Percentiles rank a stretch among this genome's conserved stretches.
Conservation (phyloP, 2,113 vertebrate genomes). For the Limanda limanda region DNA sequence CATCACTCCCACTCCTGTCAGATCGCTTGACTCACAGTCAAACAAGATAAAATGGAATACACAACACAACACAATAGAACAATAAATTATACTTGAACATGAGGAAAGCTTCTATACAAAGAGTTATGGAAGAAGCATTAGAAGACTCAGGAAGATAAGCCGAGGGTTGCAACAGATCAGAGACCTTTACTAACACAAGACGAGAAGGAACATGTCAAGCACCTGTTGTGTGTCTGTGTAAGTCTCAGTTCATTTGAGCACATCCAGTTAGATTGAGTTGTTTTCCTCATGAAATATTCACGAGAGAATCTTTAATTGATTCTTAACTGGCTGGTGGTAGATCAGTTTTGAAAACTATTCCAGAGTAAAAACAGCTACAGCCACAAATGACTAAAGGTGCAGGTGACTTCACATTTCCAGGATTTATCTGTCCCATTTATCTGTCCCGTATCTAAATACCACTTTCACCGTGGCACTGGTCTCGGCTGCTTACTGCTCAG, state of each 20-base stretch:
- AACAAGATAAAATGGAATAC: not conserved
- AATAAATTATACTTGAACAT: not conserved
- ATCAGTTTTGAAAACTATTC: not conserved
- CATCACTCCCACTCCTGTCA: not conserved
- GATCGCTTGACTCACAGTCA: not conserved
- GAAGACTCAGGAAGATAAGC: not conserved
- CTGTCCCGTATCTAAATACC: no score
- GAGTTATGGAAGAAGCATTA: not conserved
- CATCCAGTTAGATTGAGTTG: not conserved
- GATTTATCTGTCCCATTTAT: no score
- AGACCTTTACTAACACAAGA: not conserved
- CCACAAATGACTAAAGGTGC: not conserved
- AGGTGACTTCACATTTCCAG: not conserved
- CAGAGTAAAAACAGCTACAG: not conserved
- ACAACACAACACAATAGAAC: not conserved
- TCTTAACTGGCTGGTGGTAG: not conserved
- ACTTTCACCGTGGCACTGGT: not conserved
- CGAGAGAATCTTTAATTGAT: not conserved
- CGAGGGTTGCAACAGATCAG: not conserved
- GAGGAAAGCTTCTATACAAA: not conserved
- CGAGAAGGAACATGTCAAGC: not conserved
- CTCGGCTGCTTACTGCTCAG: not conserved
- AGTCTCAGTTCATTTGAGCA: not conserved
- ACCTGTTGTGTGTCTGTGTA: not conserved
- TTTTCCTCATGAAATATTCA: not conserved